Percentiles rank a stretch among this genome's conserved stretches.
phyloP scores from a whole-genome alignment of 2,113 vertebrate species.

The Genyomyrus donnyi region DNA sequence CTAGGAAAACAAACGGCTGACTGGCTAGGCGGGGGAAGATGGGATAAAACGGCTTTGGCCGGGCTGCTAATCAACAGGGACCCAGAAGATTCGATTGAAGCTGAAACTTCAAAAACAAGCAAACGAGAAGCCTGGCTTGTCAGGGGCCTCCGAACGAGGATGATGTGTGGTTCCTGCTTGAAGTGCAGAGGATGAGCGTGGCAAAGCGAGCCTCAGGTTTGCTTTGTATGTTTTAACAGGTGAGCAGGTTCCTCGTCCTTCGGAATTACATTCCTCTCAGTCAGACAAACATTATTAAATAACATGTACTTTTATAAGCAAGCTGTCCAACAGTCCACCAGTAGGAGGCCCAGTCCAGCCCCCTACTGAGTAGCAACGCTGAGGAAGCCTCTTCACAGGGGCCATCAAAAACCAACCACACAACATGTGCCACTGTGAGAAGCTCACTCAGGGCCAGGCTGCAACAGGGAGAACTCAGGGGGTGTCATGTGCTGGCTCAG shows the following conservation, averaged over 20 bases:
- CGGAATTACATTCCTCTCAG: neutral
- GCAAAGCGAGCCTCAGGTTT: neutral
- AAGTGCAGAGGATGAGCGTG: neutral
- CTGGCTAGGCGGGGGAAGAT: conserved; percentile 42
- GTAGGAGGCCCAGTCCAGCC: neutral
- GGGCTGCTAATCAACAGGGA: conserved; percentile 34
- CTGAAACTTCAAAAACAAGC: neutral
- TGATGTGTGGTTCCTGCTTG: neutral
- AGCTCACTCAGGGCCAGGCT: neutral
- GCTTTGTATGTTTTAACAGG: neutral
- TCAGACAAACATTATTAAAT: neutral
- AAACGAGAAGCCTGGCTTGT: neutral
- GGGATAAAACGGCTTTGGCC: conserved; percentile 39
- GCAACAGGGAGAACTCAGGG: neutral
- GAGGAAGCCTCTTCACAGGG: neutral
- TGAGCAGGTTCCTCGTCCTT: neutral
- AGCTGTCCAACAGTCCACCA: neutral
- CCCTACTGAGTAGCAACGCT: neutral
- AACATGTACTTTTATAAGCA: neutral
- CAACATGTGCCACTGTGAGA: neutral
- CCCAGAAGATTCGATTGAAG: conserved; percentile 29
- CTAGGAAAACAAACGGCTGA: conserved; percentile 50
- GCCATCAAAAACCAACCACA: neutral
- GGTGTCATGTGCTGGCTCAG: neutral
- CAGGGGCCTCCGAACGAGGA: neutral